Evolutionary conservation across 2,113 vertebrate species (phyloP).

Genomic region (Pollimyrus isidori): DNA sequence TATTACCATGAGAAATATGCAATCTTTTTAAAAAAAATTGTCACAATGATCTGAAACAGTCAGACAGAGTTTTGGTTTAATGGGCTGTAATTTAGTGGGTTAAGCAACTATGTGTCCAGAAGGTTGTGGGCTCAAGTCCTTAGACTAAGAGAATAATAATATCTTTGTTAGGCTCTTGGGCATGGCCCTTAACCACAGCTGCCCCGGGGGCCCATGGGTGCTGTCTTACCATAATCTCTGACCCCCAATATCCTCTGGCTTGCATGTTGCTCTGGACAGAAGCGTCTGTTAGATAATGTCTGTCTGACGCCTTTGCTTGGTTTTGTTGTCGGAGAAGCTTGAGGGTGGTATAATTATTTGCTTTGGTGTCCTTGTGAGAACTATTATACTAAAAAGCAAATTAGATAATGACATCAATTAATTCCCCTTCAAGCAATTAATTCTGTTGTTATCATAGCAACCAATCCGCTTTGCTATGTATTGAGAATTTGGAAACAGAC

Average conservation of each 20-base stretch:
- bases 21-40: neutral
- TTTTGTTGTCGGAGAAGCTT: constrained; percentile 2
- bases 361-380: constrained; percentile 7
- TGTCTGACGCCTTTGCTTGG: neutral
- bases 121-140: neutral
- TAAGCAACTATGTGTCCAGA: neutral
- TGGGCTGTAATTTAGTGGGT: neutral
- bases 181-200: neutral
- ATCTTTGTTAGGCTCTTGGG: neutral
- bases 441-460: constrained; percentile 1
- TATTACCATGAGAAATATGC: neutral
- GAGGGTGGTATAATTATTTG: constrained; percentile 10
- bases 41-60: neutral
- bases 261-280: neutral
- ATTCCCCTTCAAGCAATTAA: neutral
- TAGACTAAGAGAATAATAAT: neutral
- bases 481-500: constrained; percentile 1
- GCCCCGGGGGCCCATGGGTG: neutral
- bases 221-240: neutral
- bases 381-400: constrained; percentile 12
- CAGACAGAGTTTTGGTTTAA: neutral
- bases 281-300: neutral
- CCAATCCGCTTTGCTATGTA: neutral
- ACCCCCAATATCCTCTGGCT: neutral
- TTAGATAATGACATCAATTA: constrained; percentile 1